phyloP scores from a whole-genome alignment of 2,797 vertebrate genomes.

The Microctenopoma stevenorrisi region DNA sequence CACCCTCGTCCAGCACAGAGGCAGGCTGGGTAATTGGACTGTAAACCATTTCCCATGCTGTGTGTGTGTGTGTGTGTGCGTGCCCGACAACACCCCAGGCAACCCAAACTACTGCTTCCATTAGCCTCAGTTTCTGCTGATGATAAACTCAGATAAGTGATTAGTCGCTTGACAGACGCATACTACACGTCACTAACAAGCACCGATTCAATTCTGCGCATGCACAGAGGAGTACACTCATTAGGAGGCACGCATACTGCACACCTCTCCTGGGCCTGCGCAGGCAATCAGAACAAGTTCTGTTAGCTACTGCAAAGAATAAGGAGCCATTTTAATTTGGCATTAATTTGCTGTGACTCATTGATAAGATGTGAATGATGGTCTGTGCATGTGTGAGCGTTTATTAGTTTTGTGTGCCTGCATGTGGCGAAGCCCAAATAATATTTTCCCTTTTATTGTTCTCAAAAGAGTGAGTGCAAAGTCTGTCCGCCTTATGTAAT shows the following conservation, averaged over 20 bases:
- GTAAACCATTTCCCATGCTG: constrained; percentile 59
- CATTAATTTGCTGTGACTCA: constrained; percentile 58
- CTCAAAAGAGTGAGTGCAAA: constrained; percentile 32
- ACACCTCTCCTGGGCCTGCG: constrained; percentile 32
- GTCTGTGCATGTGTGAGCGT: not conserved
- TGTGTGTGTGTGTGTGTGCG: constrained; percentile 14
- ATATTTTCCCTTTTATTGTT: constrained; percentile 31
- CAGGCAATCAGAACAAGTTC: constrained; percentile 50
- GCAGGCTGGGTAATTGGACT: constrained; percentile 70
- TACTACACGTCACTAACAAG: constrained; percentile 19
- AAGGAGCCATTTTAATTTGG: constrained; percentile 62
- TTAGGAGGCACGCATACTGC: constrained; percentile 2
- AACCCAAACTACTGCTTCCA: constrained; percentile 41
- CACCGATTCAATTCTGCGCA: constrained; percentile 38
- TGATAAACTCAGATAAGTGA: constrained; percentile 59
- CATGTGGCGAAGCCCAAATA: constrained; percentile 21
- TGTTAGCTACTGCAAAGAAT: constrained; percentile 44
- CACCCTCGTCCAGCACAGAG: constrained; percentile 43
- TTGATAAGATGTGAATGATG: constrained; percentile 29
- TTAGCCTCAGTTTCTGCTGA: constrained; percentile 50
- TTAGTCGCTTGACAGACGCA: constrained; percentile 21
- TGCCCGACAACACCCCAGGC: constrained; percentile 20
- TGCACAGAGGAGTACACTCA: constrained; percentile 2
- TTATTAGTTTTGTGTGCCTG: not conserved
- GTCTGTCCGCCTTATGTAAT: constrained; percentile 45